phyloP scores from a whole-genome alignment of 2,888 invertebrate species.

The Itoplectis maculator region DNA sequence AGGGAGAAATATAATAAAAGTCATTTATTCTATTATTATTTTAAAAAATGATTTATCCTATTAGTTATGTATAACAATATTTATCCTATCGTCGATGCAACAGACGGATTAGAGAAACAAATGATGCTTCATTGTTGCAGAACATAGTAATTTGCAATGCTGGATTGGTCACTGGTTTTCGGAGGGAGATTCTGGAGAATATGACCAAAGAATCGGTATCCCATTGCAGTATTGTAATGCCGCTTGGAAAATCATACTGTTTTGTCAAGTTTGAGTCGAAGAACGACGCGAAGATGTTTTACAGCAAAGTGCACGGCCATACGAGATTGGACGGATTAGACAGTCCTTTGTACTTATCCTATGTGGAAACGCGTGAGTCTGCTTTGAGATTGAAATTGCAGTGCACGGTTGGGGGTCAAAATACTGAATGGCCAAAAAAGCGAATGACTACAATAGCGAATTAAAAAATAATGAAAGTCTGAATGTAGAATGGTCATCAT shows the following conservation, averaged over 20 bases:
- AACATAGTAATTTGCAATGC: constrained; percentile 93
- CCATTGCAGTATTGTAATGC: constrained; percentile 88
- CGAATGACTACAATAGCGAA: background rate
- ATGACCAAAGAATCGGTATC: constrained; percentile 86
- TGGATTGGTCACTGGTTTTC: constrained; percentile 93
- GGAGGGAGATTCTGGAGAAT: constrained; percentile 87
- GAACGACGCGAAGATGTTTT: constrained; percentile 87
- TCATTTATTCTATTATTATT: background rate
- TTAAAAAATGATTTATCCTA: background rate
- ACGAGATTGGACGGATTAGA: constrained; percentile 86
- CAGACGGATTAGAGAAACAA: no score
- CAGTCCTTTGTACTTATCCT: constrained; percentile 89
- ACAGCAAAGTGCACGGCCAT: constrained; percentile 87
- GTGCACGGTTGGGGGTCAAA: background rate
- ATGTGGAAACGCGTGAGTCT: constrained; percentile 86
- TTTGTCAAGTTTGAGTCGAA: constrained; percentile 88
- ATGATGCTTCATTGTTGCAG: constrained; percentile 85
- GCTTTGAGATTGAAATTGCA: constrained; percentile 45
- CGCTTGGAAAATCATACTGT: constrained; percentile 93
- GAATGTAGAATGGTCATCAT: background rate
- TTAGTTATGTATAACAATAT: constrained; percentile 33
- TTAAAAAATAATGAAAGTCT: background rate
- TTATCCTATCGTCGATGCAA: no score
- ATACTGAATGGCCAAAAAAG: background rate
- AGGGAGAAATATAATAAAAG: no score